Percentiles rank a stretch among this genome's conserved stretches.
Conservation (phyloP, 2,113 vertebrate species). For the Motacilla tschutschensis region DNA sequence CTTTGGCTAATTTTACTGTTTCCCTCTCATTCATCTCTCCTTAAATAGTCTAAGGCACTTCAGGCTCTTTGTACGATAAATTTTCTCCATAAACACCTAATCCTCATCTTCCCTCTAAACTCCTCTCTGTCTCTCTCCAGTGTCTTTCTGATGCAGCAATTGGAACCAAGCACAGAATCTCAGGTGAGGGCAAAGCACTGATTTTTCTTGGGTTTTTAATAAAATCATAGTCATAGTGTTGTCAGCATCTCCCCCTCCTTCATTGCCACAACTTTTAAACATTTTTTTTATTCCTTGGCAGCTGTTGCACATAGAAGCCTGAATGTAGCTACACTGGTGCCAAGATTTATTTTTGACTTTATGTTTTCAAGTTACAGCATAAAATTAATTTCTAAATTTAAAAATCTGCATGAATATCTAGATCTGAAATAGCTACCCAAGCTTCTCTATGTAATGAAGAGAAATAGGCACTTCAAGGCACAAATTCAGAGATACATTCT, state of each 20-base stretch:
- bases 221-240: background rate
- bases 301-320: background rate
- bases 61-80: background rate
- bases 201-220: background rate
- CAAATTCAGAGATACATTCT: background rate
- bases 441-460: background rate
- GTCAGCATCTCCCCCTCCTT: background rate
- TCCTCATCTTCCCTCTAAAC: background rate
- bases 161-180: background rate
- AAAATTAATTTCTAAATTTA: constrained; percentile 10
- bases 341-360: background rate
- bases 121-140: background rate
- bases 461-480: background rate
- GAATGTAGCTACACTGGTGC: background rate
- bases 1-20: background rate
- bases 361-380: background rate
- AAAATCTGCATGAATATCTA: background rate
- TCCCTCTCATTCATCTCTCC: background rate
- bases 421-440: background rate
- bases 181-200: background rate
- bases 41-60: constrained; percentile 1
- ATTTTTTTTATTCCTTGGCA: background rate
- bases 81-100: background rate
- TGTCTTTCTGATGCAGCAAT: background rate
- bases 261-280: background rate